These are phyloP conservation scores for Drosophila parthenogenetica DNA, from an alignment of 2,888 invertebrate genomes.

Conservation along the genomic window DNA sequence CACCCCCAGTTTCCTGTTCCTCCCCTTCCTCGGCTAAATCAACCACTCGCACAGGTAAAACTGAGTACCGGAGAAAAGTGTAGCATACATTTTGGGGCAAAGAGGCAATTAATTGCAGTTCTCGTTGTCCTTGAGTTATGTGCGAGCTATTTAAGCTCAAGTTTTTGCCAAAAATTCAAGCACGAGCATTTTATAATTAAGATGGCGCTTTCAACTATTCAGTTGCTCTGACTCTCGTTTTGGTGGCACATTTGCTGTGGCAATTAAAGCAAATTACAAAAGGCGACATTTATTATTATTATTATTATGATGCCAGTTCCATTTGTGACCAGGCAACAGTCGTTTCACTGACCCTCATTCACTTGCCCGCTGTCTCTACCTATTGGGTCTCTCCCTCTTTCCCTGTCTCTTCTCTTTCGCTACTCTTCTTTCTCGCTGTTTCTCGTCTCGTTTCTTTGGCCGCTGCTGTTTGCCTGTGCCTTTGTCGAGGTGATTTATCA, in stretches of 20 bases:
- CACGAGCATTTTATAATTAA: constrained; percentile 52
- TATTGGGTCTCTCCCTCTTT: neutral
- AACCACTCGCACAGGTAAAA: constrained; percentile 34
- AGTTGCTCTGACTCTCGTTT: neutral
- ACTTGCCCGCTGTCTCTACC: neutral
- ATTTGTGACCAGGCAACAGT: constrained; percentile 32
- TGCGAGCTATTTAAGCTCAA: constrained; percentile 38
- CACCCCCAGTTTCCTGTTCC: neutral
- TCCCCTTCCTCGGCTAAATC: neutral
- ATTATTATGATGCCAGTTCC: constrained; percentile 47
- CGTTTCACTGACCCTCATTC: neutral
- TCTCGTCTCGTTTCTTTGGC: neutral
- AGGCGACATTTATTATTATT: constrained; percentile 77
- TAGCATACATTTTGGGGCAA: constrained; percentile 58
- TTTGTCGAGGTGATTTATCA: constrained; percentile 82
- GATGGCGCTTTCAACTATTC: constrained; percentile 44
- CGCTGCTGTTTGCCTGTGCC: constrained; percentile 44
- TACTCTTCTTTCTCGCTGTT: neutral
- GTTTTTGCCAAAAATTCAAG: constrained; percentile 12
- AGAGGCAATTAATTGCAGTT: constrained; percentile 52
- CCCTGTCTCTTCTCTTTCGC: neutral
- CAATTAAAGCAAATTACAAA: constrained; percentile 74
- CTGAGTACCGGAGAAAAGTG: constrained; percentile 8
- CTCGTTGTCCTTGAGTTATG: constrained; percentile 40
- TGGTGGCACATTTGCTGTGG: constrained; percentile 53